Base-by-base conservation (phyloP, 2,797 vertebrate genomes). In the Caiman crocodilus region DNA sequence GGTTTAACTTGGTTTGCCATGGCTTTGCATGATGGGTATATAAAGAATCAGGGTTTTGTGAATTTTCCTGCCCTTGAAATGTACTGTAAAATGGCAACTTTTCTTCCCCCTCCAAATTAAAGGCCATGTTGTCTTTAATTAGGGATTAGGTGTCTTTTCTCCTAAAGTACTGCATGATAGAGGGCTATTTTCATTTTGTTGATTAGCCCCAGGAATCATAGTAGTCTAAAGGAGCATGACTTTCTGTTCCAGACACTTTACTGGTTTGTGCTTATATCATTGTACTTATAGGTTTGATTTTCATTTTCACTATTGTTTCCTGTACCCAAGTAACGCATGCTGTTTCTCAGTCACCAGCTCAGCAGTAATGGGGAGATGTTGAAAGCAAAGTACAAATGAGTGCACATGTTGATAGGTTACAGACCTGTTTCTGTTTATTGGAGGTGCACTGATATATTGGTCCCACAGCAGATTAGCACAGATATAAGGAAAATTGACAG, bases 11-110 rank as follows among this genome's bases (percentile, higher is more conserved):
- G 42, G 42, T 42, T 42, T 42, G 42, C 42, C 42, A 42, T 42
- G 42, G n/a, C 20, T 32, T 30, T 32, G 0, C 55, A 23, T 67
- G 42, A 21, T 16, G 1, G 3, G 2, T 14, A 26, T 30, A n/a
- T 16, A 13, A 69, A 64, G 71, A 85, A 5, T 71, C 32, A 5
- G 21, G 26, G 61, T 77, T 83, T 71, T 55, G 3, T 2, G 35
- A 18, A 23, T 84, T 71, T 28, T 74, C 69, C 69, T 76, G 2
- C 8, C 80, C 92, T 61, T 9, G 56, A 74, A 57, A n/a, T 65
- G 28, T 65, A 65, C 21, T 63, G 32, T 69, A 9, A 0, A 12
- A 20, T 65, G 26, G 17, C 10, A 6, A 42, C 42, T 42, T 7
- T 7, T 42, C 42, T 42, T 8, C 42, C 42, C 42, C 42, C 42